Conservation (phyloP, 1,140 invertebrate genomes). For the Bombus sylvicola region DNA sequence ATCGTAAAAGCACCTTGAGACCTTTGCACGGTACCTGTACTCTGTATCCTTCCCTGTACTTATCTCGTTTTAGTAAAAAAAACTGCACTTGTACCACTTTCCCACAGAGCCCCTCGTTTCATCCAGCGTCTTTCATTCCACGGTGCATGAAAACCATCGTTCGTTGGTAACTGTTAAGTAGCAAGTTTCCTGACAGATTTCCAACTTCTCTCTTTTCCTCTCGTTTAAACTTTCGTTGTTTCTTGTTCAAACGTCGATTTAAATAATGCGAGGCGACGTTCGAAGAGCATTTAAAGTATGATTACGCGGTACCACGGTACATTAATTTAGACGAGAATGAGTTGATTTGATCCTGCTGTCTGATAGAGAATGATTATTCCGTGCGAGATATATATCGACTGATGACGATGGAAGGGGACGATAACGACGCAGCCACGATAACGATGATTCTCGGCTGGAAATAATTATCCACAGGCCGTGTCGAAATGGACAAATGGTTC, state of each 20-base stretch:
- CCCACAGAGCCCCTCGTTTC: background rate
- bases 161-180: slow-evolving; percentile 12
- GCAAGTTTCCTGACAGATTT: slow-evolving; percentile 2
- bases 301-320: background rate
- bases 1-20: background rate
- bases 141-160: background rate
- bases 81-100: background rate
- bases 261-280: slow-evolving; percentile 4
- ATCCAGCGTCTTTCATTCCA: background rate
- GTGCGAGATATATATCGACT: slow-evolving; percentile 2
- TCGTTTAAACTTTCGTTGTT: slow-evolving; percentile 9
- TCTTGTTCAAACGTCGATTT: slow-evolving; percentile 13
- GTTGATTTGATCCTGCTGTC: background rate
- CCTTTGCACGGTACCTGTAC: no score
- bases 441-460: slow-evolving; percentile 34
- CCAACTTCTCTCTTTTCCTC: background rate
- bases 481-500: slow-evolving; percentile 48
- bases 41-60: background rate
- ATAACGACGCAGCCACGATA: background rate
- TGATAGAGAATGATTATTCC: slow-evolving; percentile 23
- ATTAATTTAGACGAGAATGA: slow-evolving; percentile 1
- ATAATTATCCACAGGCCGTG: slow-evolving; percentile 43
- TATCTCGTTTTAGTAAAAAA: background rate
- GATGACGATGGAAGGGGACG: background rate
- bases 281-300: background rate